Conservation (phyloP, 2,888 invertebrate species). For the Acleris emargana region DNA sequence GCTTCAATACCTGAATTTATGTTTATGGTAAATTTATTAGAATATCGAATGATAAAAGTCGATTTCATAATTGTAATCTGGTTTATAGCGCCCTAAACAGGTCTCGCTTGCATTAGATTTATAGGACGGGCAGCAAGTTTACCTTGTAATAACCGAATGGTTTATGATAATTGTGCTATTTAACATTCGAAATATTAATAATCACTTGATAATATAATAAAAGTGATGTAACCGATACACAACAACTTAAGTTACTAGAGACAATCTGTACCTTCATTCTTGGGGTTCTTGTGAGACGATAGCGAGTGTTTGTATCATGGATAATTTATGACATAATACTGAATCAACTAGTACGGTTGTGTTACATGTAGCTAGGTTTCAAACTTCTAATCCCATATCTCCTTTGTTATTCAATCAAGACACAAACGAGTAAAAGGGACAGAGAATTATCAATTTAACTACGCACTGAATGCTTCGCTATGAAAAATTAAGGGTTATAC, state of each 20-base stretch:
- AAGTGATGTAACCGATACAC: not conserved
- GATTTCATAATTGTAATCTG: constrained; percentile 34
- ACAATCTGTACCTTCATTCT: no score
- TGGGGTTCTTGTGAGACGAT: no score
- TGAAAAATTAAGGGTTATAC: no score
- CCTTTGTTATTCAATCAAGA: no score
- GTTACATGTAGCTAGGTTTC: no score
- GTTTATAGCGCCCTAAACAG: constrained; percentile 34
- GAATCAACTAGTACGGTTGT: no score
- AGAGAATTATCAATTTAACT: no score
- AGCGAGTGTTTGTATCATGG: no score
- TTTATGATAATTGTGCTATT: constrained; percentile 50
- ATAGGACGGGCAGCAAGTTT: constrained; percentile 54
- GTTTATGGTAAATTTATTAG: constrained; percentile 32
- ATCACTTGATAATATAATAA: constrained; percentile 1
- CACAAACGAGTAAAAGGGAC: no score
- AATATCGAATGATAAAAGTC: constrained; percentile 34
- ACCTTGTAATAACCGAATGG: constrained; percentile 55
- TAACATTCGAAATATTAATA: constrained; percentile 36
- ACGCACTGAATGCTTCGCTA: no score
- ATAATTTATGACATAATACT: no score
- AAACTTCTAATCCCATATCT: no score
- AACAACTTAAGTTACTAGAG: not conserved
- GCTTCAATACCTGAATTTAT: constrained; percentile 30
- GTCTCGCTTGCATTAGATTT: constrained; percentile 42